These are phyloP conservation scores for Lagodon rhomboides DNA, from an alignment of 2,797 vertebrate genomes.

Conservation along the genomic window DNA sequence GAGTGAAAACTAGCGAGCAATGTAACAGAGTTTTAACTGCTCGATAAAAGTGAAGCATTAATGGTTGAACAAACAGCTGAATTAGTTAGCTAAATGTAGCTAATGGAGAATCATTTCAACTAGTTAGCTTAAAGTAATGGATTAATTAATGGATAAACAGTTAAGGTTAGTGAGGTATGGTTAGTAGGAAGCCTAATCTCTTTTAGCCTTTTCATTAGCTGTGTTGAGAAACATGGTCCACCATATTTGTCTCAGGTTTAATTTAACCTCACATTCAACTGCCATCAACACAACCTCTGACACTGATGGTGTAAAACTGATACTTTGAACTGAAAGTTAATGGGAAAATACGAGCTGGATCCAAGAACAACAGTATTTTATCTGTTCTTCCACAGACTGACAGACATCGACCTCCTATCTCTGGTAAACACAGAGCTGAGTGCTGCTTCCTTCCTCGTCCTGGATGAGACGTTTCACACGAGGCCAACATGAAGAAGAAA, in stretches of 20 bases:
- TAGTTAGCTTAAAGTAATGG: too few relatives aligned
- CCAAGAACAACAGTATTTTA: not conserved
- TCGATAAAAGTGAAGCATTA: too few relatives aligned
- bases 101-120: too few relatives aligned
- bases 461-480: not conserved
- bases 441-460: not conserved
- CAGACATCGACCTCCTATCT: conserved; percentile 9
- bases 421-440: conserved; percentile 17
- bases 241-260: not conserved
- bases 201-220: not conserved
- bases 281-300: not conserved
- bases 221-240: not conserved
- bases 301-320: not conserved
- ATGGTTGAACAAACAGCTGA: too few relatives aligned
- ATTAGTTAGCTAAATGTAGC: too few relatives aligned
- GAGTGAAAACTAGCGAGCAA: too few relatives aligned
- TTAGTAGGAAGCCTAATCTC: too few relatives aligned
- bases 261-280: not conserved
- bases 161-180: too few relatives aligned
- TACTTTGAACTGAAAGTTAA: not conserved
- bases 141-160: not conserved
- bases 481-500: conserved; percentile 32
- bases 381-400: not conserved
- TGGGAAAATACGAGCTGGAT: not conserved
- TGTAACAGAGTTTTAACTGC: too few relatives aligned